Evolutionary conservation across 2,113 vertebrate species (phyloP).

Genomic region (Cercocebus atys): DNA sequence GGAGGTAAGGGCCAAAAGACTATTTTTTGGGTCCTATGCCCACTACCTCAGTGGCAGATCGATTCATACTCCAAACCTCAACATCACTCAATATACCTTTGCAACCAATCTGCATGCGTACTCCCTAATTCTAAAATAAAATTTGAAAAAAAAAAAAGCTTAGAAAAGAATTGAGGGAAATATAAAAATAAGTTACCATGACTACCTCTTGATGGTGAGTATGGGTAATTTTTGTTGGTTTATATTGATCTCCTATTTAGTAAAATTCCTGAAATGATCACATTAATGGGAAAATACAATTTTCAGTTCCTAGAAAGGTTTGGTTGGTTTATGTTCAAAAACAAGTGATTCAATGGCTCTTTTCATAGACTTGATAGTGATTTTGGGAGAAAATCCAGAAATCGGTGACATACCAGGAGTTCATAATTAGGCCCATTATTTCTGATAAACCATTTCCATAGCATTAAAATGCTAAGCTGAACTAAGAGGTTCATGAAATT

Average conservation of each 20-base stretch:
- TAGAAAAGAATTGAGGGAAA: background rate
- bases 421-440: background rate
- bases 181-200: background rate
- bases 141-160: background rate
- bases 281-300: background rate
- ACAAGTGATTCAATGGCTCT: too few species aligned
- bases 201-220: background rate
- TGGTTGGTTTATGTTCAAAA: too few species aligned
- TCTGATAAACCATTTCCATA: too few species aligned
- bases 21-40: too few species aligned
- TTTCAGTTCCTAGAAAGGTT: background rate
- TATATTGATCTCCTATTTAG: background rate
- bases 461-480: background rate
- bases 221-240: background rate
- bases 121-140: too few species aligned
- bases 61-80: too few species aligned
- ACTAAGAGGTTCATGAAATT: background rate
- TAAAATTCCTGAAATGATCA: background rate
- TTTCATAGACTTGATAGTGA: background rate
- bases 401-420: too few species aligned
- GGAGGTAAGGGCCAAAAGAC: too few species aligned
- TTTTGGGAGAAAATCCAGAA: background rate
- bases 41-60: too few species aligned
- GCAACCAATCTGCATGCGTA: too few species aligned
- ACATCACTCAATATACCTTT: too few species aligned